Percentiles rank a stretch among this genome's conserved stretches.
Conservation (phyloP, 2,888 invertebrate species). For the Acronicta leporina region DNA sequence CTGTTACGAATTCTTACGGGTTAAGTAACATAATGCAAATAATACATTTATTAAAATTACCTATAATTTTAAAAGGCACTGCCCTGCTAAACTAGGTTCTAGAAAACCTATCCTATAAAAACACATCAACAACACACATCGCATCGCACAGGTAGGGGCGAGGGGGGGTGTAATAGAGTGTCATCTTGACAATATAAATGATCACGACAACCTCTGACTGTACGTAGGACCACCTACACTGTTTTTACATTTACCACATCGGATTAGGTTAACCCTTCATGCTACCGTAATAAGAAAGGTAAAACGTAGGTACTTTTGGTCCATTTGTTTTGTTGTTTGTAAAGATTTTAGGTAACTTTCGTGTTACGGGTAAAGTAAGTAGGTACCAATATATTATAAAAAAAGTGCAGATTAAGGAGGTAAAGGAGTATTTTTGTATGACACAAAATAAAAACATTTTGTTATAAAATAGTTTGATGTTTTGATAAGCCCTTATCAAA, state of each 20-base stretch:
- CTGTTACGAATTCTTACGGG: no score
- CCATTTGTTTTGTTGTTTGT: conserved; percentile 47
- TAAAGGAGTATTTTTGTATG: no score
- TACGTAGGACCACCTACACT: conserved; percentile 66
- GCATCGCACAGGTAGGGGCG: conserved; percentile 13
- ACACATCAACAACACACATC: conserved; percentile 30
- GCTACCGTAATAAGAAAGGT: conserved; percentile 55
- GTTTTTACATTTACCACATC: conserved; percentile 80
- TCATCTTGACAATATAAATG: conserved; percentile 87
- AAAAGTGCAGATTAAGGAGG: not conserved
- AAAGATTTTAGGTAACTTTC: conserved; percentile 9
- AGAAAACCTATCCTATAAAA: conserved; percentile 33
- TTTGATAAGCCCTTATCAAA: no score
- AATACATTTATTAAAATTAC: no score
- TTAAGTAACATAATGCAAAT: no score
- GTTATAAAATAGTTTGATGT: no score
- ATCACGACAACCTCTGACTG: conserved; percentile 70
- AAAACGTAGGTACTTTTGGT: conserved; percentile 51
- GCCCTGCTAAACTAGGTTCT: no score
- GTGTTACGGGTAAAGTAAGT: not conserved
- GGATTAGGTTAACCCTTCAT: conserved; percentile 69
- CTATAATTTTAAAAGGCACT: no score
- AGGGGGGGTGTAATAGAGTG: conserved; percentile 79
- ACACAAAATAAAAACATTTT: no score
- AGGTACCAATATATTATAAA: not conserved